These are phyloP conservation scores for Heliothis subflexa DNA, from an alignment of 1,140 invertebrate genomes.

Conservation along the genomic window DNA sequence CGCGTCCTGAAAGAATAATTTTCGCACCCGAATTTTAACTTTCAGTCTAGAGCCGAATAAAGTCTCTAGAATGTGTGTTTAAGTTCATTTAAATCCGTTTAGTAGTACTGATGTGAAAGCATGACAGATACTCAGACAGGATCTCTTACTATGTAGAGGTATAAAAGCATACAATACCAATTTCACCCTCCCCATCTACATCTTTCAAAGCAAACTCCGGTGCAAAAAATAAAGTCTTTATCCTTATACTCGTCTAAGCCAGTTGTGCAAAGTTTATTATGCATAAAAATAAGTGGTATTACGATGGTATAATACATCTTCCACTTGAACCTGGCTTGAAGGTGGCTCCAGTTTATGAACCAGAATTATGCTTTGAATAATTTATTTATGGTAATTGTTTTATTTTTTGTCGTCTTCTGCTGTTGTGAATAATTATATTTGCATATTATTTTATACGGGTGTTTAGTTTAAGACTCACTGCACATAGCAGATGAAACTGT, in stretches of 20 bases:
- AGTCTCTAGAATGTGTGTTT: too few relatives aligned
- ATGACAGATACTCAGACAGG: too few relatives aligned
- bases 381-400: conserved; percentile 49
- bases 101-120: too few relatives aligned
- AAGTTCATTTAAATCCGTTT: too few relatives aligned
- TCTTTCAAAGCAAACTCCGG: neutral
- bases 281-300: conserved; percentile 42
- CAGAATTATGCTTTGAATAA: conserved; percentile 52
- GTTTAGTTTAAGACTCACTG: too few relatives aligned
- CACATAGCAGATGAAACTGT: too few relatives aligned
- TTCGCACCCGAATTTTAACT: too few relatives aligned
- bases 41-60: too few relatives aligned
- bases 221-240: neutral
- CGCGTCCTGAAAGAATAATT: too few relatives aligned
- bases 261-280: conserved; percentile 43
- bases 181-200: neutral
- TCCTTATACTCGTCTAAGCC: neutral
- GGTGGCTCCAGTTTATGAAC: conserved; percentile 28
- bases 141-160: too few relatives aligned
- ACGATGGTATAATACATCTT: conserved; percentile 41
- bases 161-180: too few relatives aligned
- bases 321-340: conserved; percentile 14
- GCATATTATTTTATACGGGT: neutral
- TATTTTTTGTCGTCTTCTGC: conserved; percentile 26
- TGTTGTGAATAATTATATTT: neutral